These are phyloP conservation scores for Leptodactylus fuscus DNA, from an alignment of 2,113 vertebrate species.

Conservation along the genomic window DNA sequence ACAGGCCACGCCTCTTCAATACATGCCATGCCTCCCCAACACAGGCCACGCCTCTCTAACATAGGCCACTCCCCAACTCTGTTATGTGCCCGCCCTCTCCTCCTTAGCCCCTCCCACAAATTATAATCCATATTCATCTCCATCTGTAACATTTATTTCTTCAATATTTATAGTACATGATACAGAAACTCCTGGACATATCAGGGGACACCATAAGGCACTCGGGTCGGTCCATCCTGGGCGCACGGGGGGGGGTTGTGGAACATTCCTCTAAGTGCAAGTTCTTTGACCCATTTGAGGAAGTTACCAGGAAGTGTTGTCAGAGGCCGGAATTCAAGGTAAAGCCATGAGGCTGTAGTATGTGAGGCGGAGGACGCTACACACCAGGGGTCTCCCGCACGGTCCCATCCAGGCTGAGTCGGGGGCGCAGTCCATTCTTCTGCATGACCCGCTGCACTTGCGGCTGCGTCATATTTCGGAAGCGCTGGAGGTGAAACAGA, in stretches of 20 bases:
- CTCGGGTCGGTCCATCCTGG: background rate
- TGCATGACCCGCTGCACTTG: slow-evolving; percentile 67
- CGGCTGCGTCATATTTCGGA: slow-evolving; percentile 81
- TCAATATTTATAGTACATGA: background rate
- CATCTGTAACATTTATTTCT: background rate
- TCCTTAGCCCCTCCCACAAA: background rate
- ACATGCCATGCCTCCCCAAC: background rate
- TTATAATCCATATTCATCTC: background rate
- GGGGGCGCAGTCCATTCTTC: slow-evolving; percentile 71
- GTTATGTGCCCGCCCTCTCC: background rate
- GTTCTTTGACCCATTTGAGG: background rate
- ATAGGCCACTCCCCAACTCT: no score
- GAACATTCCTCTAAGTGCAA: background rate
- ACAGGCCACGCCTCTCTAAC: background rate
- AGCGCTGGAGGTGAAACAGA: slow-evolving; percentile 75
- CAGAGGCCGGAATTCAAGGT: slow-evolving; percentile 8
- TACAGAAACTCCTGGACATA: background rate
- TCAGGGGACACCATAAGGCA: background rate
- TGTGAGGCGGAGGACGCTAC: slow-evolving; percentile 35
- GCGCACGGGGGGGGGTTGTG: background rate
- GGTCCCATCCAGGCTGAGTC: slow-evolving; percentile 68
- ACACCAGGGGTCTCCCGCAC: fast-evolving
- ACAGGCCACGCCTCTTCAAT: background rate
- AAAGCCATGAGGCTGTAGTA: background rate
- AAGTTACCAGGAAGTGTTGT: slow-evolving; percentile 11